A percentile compares a stretch with the other conserved stretches of the same genome.
Conservation (phyloP, 2,113 vertebrate species). For the Gopherus flavomarginatus region DNA sequence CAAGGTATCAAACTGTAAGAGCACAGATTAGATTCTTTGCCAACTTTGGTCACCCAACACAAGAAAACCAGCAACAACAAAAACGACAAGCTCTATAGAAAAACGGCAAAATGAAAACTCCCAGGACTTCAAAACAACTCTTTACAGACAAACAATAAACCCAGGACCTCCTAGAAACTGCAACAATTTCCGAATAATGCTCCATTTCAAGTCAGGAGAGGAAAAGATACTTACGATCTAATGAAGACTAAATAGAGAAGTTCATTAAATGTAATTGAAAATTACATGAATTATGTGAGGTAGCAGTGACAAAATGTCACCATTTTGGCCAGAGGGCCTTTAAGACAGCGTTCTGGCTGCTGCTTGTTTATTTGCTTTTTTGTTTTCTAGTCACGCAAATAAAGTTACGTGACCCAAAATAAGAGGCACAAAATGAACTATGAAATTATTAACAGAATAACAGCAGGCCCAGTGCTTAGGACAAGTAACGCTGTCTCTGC, state of each 20-base stretch:
- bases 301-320: conserved; percentile 34
- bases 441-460: conserved; percentile 46
- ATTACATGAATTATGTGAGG: conserved; percentile 18
- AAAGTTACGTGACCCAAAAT: conserved; percentile 41
- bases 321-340: background rate
- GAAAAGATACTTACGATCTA: background rate
- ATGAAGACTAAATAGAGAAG: conserved; percentile 20
- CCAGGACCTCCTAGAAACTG: background rate
- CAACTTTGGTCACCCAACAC: background rate
- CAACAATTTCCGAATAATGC: background rate
- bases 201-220: background rate
- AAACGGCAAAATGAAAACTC: background rate
- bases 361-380: conserved; percentile 47
- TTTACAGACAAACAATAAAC: background rate
- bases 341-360: background rate
- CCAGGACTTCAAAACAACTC: background rate
- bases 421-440: conserved; percentile 52
- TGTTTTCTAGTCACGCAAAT: conserved; percentile 44
- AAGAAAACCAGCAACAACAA: background rate
- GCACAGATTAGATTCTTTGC: background rate
- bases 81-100: background rate
- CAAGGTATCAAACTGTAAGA: background rate
- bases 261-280: conserved; percentile 15
- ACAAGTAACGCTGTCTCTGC: conserved; percentile 48
- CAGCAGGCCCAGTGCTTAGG: conserved; percentile 49